These are phyloP conservation scores for Notolabrus celidotus DNA, from an alignment of 2,797 vertebrate genomes.

Conservation along the genomic window DNA sequence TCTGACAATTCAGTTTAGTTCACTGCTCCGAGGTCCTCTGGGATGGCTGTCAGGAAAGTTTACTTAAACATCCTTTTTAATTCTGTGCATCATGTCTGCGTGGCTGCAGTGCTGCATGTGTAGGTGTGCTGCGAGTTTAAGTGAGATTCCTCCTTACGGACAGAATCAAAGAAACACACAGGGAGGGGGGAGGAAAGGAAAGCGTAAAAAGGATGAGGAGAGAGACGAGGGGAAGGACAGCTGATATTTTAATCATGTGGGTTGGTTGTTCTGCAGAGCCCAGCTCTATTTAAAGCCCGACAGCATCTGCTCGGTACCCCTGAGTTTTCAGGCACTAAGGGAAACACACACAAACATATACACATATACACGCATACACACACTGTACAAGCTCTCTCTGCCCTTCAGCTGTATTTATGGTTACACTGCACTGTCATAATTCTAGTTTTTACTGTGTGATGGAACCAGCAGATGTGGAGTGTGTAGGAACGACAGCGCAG, in stretches of 20 bases:
- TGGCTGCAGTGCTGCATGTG: slow-evolving; percentile 6
- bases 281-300: slow-evolving; percentile 79
- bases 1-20: slow-evolving; percentile 53
- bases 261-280: slow-evolving; percentile 74
- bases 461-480: slow-evolving; percentile 68
- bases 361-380: slow-evolving; percentile 33
- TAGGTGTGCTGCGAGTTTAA: slow-evolving; percentile 27
- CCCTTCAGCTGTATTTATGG: slow-evolving; percentile 67
- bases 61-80: slow-evolving; percentile 46
- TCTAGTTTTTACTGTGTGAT: slow-evolving; percentile 71
- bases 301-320: slow-evolving; percentile 78
- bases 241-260: slow-evolving; percentile 81
- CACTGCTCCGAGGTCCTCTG: slow-evolving; percentile 17
- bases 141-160: slow-evolving; percentile 25
- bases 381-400: slow-evolving; percentile 39
- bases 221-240: slow-evolving; percentile 65
- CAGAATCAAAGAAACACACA: slow-evolving; percentile 25
- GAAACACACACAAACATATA: slow-evolving; percentile 45
- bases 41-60: slow-evolving; percentile 65
- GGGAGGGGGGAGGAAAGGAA: slow-evolving; percentile 21
- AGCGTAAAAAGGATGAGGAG: slow-evolving; percentile 26
- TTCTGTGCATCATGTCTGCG: slow-evolving; percentile 26
- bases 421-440: slow-evolving; percentile 60
- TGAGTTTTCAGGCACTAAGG: slow-evolving; percentile 74
- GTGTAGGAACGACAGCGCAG: slow-evolving; percentile 25